A percentile compares a stretch with the other conserved stretches of the same genome.
These are phyloP conservation scores for Drosophila subobscura DNA, from an alignment of 1,140 invertebrate genomes.

Conservation along the genomic window DNA sequence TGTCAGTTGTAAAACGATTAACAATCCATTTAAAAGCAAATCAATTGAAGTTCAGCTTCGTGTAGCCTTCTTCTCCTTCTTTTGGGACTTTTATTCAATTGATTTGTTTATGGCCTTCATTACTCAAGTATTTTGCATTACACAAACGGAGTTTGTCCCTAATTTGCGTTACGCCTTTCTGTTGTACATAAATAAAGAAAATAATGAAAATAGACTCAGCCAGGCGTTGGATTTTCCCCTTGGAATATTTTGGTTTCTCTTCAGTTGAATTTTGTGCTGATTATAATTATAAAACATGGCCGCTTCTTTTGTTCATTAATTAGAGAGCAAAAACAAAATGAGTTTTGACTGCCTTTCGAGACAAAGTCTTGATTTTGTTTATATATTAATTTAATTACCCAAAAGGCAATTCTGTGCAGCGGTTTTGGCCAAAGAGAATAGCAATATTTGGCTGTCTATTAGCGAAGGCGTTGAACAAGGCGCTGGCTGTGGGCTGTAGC, in stretches of 20 bases:
- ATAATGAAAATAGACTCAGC: slow-evolving; percentile 19
- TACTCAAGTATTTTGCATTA: no score
- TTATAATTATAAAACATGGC: slow-evolving; percentile 42
- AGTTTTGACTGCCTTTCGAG: slow-evolving; percentile 36
- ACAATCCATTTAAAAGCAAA: no score
- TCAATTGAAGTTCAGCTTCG: no score
- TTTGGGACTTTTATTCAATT: no score
- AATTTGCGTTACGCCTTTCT: no score
- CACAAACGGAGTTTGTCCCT: no score
- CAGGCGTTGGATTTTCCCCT: slow-evolving; percentile 35
- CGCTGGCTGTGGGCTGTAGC: slow-evolving; percentile 11
- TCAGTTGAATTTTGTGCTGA: slow-evolving; percentile 23
- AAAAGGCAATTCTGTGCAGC: slow-evolving; percentile 36
- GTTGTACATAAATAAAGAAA: no score
- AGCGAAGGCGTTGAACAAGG: slow-evolving; percentile 41
- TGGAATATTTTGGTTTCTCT: slow-evolving; percentile 3
- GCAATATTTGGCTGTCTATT: slow-evolving; percentile 32
- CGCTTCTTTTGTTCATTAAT: slow-evolving; percentile 52
- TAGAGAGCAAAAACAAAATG: slow-evolving; percentile 49
- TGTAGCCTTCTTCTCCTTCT: no score
- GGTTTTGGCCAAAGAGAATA: slow-evolving; percentile 33
- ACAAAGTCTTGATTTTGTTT: slow-evolving; percentile 4
- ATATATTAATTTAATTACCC: slow-evolving; percentile 31
- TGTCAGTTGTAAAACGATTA: no score
- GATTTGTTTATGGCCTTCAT: no score